Evolutionary conservation across 2,888 invertebrate genomes (phyloP), one percentile per base, ranked within the genome.

Genomic region (Dyspetes luteomarginatus): DNA sequence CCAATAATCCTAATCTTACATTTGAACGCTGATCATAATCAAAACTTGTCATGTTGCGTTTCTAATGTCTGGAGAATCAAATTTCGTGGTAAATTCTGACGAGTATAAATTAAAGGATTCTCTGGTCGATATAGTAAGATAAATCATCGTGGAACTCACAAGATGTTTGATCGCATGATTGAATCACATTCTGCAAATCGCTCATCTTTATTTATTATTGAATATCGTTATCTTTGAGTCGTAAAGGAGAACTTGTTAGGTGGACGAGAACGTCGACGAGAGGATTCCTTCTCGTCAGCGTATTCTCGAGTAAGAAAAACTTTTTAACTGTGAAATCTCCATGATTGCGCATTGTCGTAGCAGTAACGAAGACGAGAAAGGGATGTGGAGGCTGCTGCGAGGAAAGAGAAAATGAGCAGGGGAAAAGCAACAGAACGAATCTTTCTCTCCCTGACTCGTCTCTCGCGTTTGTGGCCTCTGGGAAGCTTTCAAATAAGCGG

Each of bases 401-500:
- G 64, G 12, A 78, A 69, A 77, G 55, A 26, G 62, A 64, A 71
- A 62, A 65, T 58, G 50, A n/a, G n/a, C n/a, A n/a, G 50, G 43
- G 64, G 52, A 50, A 67, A 50, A 55, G 28, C 26, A 45, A 30
- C 60, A 62, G 60, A 48, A 76, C 67, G 17, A 56, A 43, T 72
- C 69, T 50, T 36, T 55, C 17, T 64, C 55, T 5, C 52, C 7
- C 55, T 62, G 12, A 55, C 24, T 17, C 30, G 82, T 71, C 84
- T 83, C 80, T 75, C 79, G 79, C 83, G 76, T 78, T 82, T 81
- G 56, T 26, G 84, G 79, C 81, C 83, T 82, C 83, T 82, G 60
- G 71, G 83, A n/a, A n/a, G 84, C 86, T 86, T 87, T 88, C 87
- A 87, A 89, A 88, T 89, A 88, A 88, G 86, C 87, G 87, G 76